Percentiles rank a stretch among this genome's conserved stretches.
Conservation (phyloP, 2,888 invertebrate species). For the Bugulina stolonifera region DNA sequence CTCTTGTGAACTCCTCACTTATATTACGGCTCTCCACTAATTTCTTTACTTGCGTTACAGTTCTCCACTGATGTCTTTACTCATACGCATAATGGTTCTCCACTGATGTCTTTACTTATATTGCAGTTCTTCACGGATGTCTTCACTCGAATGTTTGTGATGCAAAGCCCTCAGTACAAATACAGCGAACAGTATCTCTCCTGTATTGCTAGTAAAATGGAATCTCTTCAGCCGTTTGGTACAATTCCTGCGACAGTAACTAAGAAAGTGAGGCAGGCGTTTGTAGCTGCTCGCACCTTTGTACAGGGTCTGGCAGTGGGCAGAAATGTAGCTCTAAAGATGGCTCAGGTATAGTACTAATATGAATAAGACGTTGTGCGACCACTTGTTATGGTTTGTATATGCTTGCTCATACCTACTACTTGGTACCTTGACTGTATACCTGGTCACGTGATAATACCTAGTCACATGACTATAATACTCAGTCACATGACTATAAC, state of each 20-base stretch:
- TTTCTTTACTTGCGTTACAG: too few species aligned
- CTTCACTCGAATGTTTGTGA: slow-evolving; percentile 84
- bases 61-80: slow-evolving; percentile 70
- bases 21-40: too few species aligned
- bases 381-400: too few species aligned
- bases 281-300: slow-evolving; percentile 89
- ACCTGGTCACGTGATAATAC: too few species aligned
- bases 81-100: too few species aligned
- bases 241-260: slow-evolving; percentile 87
- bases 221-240: slow-evolving; percentile 82
- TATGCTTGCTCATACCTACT: too few species aligned
- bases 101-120: slow-evolving; percentile 61
- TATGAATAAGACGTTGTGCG: too few species aligned
- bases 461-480: too few species aligned
- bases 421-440: too few species aligned
- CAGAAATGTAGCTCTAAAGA: slow-evolving; percentile 64
- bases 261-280: slow-evolving; percentile 80
- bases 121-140: slow-evolving; percentile 76
- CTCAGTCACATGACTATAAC: too few species aligned
- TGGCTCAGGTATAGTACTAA: slow-evolving; percentile 48
- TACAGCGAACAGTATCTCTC: slow-evolving; percentile 74
- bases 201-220: slow-evolving; percentile 87
- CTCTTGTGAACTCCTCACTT: too few species aligned
- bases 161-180: slow-evolving; percentile 84
- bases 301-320: slow-evolving; percentile 80